These are phyloP conservation scores for Eulemur albifrons DNA, from an alignment of 2,797 vertebrate genomes.

Conservation along the genomic window DNA sequence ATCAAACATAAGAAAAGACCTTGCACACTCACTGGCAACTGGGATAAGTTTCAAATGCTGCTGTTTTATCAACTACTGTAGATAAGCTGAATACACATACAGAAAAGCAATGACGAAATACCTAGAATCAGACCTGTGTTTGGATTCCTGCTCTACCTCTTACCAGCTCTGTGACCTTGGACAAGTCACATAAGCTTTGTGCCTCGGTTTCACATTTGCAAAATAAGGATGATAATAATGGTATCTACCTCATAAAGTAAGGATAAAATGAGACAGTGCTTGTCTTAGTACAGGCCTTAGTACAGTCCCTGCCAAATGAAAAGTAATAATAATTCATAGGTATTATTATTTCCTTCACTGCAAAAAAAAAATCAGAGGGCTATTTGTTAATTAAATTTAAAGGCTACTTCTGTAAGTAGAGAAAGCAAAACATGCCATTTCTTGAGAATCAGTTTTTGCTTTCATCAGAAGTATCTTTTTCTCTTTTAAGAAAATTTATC, in stretches of 20 bases:
- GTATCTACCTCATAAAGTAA: neutral
- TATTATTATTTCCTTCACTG: neutral
- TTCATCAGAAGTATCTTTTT: neutral
- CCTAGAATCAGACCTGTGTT: neutral
- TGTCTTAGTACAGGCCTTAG: neutral
- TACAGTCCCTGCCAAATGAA: neutral
- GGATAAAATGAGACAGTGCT: neutral
- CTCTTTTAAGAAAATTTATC: neutral
- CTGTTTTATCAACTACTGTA: neutral
- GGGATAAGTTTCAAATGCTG: neutral
- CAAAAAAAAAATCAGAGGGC: neutral
- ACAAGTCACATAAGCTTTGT: neutral
- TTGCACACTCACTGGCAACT: neutral
- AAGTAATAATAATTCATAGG: neutral
- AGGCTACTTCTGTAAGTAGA: neutral
- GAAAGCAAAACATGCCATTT: conserved; percentile 25
- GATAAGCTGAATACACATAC: neutral
- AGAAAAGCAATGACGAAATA: neutral
- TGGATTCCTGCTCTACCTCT: neutral
- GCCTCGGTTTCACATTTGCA: neutral
- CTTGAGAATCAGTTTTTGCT: neutral
- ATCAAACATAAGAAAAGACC: neutral
- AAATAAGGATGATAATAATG: neutral
- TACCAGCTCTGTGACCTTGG: neutral
- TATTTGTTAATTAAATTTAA: conserved; percentile 28